Base-by-base conservation (phyloP, 35 echinoderm and acorn worm genomes). In the Eucidaris tribuloides region DNA sequence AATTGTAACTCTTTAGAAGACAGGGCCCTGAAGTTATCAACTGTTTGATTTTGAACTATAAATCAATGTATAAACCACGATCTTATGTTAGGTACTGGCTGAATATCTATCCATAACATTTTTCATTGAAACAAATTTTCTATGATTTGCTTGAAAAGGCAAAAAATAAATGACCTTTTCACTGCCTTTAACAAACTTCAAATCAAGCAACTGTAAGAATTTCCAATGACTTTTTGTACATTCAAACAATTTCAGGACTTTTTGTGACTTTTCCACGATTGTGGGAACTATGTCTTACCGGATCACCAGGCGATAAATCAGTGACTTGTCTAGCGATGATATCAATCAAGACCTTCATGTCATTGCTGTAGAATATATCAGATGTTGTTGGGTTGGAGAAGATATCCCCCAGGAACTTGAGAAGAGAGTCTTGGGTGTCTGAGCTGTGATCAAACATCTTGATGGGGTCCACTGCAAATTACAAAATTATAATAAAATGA, bases 321-420 rank as follows among this genome's bases (percentile, higher is more conserved):
- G 86, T 93, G 42, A 97, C 32, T 56, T 93, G 94, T 63, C 94
- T 80, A 7, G 93, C 70, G 4, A 93, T 85, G 77, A 97, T 97
- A 45, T 93, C 94, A 79, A 97, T 97, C 36, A 97, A 37, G 15
- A 97, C 94, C 66, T 81, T 92, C 94, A 97, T 92, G 79, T 97
- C 94, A 90, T 92, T 97, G 58, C 85, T 91, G 82, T 97, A 97
- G 82, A 97, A 97, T 56, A 97, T 77, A 34, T 89, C 86, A 43
- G 94, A 93, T 45, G 94, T 97, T 13, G 63, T 19, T 29, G 68
- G 60, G 52, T 58, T 93, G 36, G 94, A 92, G 39, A 97, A 97
- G 32, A 93, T 91, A 49, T 97, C 94, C 0, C 46, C 62, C 30
- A 97, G 57, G 55, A 97, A 86, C 72, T 97, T 97, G 23, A 97